Base-by-base conservation (phyloP, 2,888 invertebrate genomes). In the Abrostola tripartita region DNA sequence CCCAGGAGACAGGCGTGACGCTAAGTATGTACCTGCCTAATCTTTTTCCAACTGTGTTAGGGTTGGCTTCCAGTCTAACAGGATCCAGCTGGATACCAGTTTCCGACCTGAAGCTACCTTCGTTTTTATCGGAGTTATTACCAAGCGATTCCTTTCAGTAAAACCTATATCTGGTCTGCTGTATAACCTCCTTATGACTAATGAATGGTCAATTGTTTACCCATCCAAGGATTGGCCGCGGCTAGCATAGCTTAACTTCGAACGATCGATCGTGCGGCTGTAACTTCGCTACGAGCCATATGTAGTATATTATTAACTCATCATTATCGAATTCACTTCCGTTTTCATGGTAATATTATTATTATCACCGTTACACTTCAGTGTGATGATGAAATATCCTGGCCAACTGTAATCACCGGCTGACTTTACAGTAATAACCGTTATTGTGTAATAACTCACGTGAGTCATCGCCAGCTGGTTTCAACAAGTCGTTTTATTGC, bases 401-500 rank as follows among this genome's bases (percentile, higher is more conserved):
- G 37, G 37, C 11, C n/a, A 36, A 38, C 8, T 14, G 52, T 49
- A 38, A 61, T 56, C 56, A 42, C 7, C 40, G 6, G 12, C 24
- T 4, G 24, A 49, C 70, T 51, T 40, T 44, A 47, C 44, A 60
- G 58, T 47, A 65, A 61, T 63, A 61, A 52, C 53, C 65, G 65
- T 61, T 65, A 56, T 65, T 65, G 57, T 67, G 65, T 51, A 57
- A 67, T 10, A 2, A 24, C 24, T 24, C 24, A 4, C 24, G 24
- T 78, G 66, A 77, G 14, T 72, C 61, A 76, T 59, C 35, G 40
- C 35, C 44, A 62, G 60, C 60, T 47, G 40, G 55, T 52, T n/a
- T 47, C 14, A 38, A n/a, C 37, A 6, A 60, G 56, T 52, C 37
- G 54, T 57, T 54, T 57, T 41, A 50, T 52, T 12, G 58, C 41